Percentiles rank a stretch among this genome's conserved stretches.
Evolutionary conservation across 2,797 vertebrate species (phyloP).

Genomic region (Euthynnus affinis): DNA sequence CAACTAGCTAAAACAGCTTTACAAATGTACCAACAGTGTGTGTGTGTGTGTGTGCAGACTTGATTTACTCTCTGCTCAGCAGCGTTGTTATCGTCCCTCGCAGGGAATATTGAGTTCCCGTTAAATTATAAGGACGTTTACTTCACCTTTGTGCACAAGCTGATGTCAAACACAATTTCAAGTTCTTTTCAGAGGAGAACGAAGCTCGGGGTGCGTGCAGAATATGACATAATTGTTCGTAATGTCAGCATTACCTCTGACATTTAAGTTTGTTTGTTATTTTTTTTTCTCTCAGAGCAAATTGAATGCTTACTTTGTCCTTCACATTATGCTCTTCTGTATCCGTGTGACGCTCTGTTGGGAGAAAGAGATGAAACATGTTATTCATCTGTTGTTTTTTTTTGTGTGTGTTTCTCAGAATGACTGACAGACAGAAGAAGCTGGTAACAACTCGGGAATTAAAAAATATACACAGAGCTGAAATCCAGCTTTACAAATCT

Average conservation of each 20-base stretch:
- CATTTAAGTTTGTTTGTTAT: slow-evolving; percentile 1
- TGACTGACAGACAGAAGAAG: neutral
- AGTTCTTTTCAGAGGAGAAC: slow-evolving; percentile 17
- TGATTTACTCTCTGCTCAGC: neutral
- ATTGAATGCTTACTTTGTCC: slow-evolving; percentile 57
- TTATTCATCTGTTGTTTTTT: neutral
- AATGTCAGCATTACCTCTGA: slow-evolving; percentile 28
- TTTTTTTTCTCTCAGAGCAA: neutral
- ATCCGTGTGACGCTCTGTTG: slow-evolving; percentile 50
- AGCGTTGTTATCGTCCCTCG: neutral
- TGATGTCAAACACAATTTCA: slow-evolving; percentile 21
- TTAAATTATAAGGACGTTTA: neutral
- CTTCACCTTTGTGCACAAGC: neutral
- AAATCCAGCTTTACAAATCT: neutral
- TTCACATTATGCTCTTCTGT: slow-evolving; percentile 39
- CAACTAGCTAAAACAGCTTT: neutral
- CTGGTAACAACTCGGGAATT: neutral
- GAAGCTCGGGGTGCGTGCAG: neutral
- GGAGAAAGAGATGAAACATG: neutral
- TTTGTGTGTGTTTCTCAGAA: neutral
- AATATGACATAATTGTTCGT: slow-evolving; percentile 25
- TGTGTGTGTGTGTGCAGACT: too few species aligned
- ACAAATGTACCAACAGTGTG: neutral
- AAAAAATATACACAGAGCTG: neutral
- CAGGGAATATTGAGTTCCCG: neutral